Conservation (phyloP, 2,113 vertebrate genomes). For the Brachypteracias leptosomus region DNA sequence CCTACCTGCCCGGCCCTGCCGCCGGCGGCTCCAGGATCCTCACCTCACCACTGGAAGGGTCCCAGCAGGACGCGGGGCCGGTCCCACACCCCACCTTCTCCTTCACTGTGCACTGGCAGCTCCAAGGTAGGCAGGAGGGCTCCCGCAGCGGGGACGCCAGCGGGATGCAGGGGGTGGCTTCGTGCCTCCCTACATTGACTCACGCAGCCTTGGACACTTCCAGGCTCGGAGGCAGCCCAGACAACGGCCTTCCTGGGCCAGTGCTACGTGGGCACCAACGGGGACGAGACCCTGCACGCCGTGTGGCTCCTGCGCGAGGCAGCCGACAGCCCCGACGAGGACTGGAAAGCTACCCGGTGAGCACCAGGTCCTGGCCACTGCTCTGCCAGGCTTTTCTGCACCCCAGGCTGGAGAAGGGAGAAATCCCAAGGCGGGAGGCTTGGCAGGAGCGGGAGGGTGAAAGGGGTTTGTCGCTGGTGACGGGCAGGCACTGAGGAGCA, state of each 20-base stretch:
- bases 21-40: fast-evolving
- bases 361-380: not conserved
- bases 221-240: not conserved
- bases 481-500: not conserved
- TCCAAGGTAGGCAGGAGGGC: not conserved
- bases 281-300: not conserved
- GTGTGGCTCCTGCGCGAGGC: slow-evolving; percentile 19
- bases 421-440: not conserved
- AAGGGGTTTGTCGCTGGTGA: not conserved
- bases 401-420: not conserved
- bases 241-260: slow-evolving; percentile 1
- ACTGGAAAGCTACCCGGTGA: slow-evolving; percentile 33
- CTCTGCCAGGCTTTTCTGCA: not conserved
- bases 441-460: fast-evolving
- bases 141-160: fast-evolving
- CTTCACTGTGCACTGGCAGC: not conserved
- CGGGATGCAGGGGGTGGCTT: not conserved
- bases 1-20: not conserved
- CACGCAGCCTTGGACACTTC: not conserved
- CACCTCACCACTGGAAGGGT: not conserved
- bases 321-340: fast-evolving
- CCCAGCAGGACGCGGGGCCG: not conserved
- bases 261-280: not conserved
- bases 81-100: not conserved
- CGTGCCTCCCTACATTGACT: fast-evolving